Conservation (phyloP, 2,888 invertebrate genomes). For the Ecliptopera silaceata region DNA sequence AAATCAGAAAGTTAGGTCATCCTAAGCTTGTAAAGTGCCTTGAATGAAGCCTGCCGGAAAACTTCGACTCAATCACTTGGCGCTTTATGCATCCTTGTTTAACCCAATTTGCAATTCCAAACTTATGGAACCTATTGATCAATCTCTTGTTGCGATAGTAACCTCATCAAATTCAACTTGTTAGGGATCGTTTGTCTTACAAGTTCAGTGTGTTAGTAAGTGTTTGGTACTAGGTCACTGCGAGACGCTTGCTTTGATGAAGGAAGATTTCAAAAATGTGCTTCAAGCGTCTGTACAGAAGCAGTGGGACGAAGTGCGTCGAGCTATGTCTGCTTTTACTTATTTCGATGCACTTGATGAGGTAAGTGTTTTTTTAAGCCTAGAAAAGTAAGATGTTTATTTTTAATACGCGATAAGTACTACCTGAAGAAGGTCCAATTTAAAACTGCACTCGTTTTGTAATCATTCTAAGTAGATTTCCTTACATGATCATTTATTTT, state of each 20-base stretch:
- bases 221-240: slow-evolving; percentile 65
- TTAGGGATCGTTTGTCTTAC: not conserved
- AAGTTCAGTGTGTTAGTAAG: slow-evolving; percentile 25
- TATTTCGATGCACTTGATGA: slow-evolving; percentile 85
- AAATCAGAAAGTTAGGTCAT: not conserved
- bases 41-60: not conserved
- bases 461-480: too few species aligned
- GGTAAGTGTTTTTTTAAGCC: slow-evolving; percentile 39
- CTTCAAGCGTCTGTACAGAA: slow-evolving; percentile 82
- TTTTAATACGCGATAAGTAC: too few species aligned
- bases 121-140: slow-evolving; percentile 38
- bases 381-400: too few species aligned
- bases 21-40: not conserved
- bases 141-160: slow-evolving; percentile 47
- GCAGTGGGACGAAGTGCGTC: slow-evolving; percentile 84
- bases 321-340: slow-evolving; percentile 83
- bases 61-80: not conserved
- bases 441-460: too few species aligned
- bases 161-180: slow-evolving; percentile 31
- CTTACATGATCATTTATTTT: too few species aligned
- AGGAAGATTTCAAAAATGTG: slow-evolving; percentile 85
- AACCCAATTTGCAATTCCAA: slow-evolving; percentile 2
- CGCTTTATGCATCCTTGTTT: slow-evolving; percentile 3
- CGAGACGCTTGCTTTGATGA: slow-evolving; percentile 85
- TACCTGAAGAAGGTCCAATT: too few species aligned